Base-by-base conservation (phyloP, 2,113 vertebrate genomes). In the Coregonus clupeaformis region DNA sequence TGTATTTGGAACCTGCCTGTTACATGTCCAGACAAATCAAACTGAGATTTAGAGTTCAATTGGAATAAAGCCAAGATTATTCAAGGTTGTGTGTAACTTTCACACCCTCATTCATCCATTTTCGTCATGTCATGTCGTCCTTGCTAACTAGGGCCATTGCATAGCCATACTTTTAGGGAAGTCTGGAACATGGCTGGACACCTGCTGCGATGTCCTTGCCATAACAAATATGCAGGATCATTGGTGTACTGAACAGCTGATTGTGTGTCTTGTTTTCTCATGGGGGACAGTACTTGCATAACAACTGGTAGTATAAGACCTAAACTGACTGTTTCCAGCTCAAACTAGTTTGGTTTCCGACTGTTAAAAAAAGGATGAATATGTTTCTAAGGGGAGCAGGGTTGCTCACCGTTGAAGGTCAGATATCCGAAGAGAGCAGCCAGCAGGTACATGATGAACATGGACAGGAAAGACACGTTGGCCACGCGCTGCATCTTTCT, bases 361-460 rank as follows among this genome's bases (percentile, higher is more conserved):
- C 20, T 22, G 20, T 3, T 25, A 16, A 62, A 42, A 16, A 62
- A 22, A 2, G 7, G 24, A 25, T 62, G 59, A 62, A 62, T 62
- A 0, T 1, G 7, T 25, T 22, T 62, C 16, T 9, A 22, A 62
- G 59, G 9, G 4, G n/a, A 4, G 2, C 24, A 20, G 16, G 13
- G 11, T 59, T 36, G 36, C 77, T 96, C 80, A 99, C 98, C 82
- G 25, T 96, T 95, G 90, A 99, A 99, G 25, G 98, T 99, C 91
- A 99, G 91, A 82, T 99, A 99, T 88, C 98, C 97, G 2, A 99
- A 99, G 66, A 99, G 94, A 65, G 97, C 98, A 49, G 98, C 96
- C 88, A 98, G 82, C 77, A 99, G 93, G 80, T 99, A 99, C 97
- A 97, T 99, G 83, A 99, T 83, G 89, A 98, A 98, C 96, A 99